These are phyloP conservation scores for Anomalospiza imberbis DNA, from an alignment of 2,797 vertebrate species.

Conservation along the genomic window DNA sequence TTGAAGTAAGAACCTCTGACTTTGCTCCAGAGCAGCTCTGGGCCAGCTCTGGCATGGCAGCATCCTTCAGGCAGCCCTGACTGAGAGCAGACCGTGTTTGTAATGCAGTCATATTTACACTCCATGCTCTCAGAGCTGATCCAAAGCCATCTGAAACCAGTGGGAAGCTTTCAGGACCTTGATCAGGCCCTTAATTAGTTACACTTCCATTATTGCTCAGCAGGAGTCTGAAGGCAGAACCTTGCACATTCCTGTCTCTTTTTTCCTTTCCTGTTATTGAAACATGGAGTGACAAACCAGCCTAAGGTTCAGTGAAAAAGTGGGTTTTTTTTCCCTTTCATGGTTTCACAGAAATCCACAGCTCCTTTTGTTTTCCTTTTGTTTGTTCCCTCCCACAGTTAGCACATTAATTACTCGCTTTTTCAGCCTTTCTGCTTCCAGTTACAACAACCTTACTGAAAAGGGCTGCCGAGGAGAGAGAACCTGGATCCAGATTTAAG, in stretches of 20 bases:
- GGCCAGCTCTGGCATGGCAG: not conserved
- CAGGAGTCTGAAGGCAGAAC: constrained; percentile 24
- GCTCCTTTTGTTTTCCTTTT: constrained; percentile 1
- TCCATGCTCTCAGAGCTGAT: not conserved
- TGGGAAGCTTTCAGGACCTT: constrained; percentile 18
- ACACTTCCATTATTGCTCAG: constrained; percentile 33
- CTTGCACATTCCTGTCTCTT: not conserved
- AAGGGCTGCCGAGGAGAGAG: not conserved
- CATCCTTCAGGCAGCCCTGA: not conserved
- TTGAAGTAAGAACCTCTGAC: not conserved
- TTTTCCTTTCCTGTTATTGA: not conserved
- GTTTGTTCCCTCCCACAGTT: not conserved
- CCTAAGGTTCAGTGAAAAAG: not conserved
- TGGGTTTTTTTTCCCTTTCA: not conserved
- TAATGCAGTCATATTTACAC: not conserved
- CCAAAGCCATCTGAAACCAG: constrained; percentile 7
- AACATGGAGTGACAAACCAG: not conserved
- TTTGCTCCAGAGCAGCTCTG: not conserved
- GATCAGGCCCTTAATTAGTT: constrained; percentile 45
- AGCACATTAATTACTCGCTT: not conserved
- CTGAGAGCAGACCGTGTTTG: not conserved
- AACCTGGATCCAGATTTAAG: not conserved
- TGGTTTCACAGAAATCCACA: not conserved
- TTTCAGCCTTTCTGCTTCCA: not conserved
- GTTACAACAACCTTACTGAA: not conserved